Evolutionary conservation across 2,888 invertebrate species (phyloP), one percentile per base, ranked within the genome.

Genomic region (Apomyelois bistriatella): DNA sequence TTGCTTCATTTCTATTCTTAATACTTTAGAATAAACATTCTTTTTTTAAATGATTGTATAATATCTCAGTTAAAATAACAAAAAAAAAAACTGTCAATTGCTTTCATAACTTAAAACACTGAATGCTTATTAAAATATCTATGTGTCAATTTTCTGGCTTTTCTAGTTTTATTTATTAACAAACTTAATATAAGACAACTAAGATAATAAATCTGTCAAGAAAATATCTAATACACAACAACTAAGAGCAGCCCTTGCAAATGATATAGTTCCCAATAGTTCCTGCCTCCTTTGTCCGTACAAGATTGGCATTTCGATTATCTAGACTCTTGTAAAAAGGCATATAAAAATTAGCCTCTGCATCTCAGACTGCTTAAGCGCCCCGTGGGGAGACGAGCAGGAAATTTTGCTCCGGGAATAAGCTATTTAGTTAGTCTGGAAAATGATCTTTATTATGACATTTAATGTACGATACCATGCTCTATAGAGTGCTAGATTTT

Each of bases 291-390:
- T 85, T 86, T 82, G 79, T 59, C 60, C 68, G 16, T 40, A 67
- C 72, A 62, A 79, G 88, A 88, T 88, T 88, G 89, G 85, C 89
- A 88, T 82, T 84, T 89, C 87, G 86, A 88, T 89, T 88, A 88
- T 86, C 82, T 80, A 65, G 63, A 62, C 78, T 77, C 74, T 69
- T 71, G 73, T 73, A 85, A 86, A 88, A 86, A 76, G 80, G 76
- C 73, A 74, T 73, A 82, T 82, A 87, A 87, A 84, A 88, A 85
- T 85, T 85, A 78, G 83, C 77, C 79, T 82, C 71, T 78, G 80
- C 78, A 79, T 83, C 77, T 74, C 79, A 85, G 88, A 86, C 86
- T 85, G 64, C 71, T 81, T 82, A 85, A 87, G 82, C 79, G 74
- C 80, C 68, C 85, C 81, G 70, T 73, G 67, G 85, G 85, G 85